Evolutionary conservation across 2,888 invertebrate species (phyloP).

Genomic region (Drosophila atripex): DNA sequence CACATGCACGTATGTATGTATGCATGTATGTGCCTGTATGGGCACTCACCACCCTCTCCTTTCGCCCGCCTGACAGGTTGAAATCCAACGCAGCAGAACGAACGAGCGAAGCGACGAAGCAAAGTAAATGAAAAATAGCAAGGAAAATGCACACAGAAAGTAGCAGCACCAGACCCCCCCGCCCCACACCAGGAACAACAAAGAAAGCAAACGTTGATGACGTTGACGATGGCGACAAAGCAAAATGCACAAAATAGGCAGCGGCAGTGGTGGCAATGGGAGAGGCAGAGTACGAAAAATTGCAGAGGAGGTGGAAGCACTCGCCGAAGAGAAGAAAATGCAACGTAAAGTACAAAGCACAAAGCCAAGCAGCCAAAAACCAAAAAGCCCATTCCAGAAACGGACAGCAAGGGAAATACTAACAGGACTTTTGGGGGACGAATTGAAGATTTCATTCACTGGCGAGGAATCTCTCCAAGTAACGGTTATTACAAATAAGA

Average conservation of each 20-base stretch:
- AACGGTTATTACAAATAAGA: neutral
- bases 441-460: neutral
- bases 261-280: neutral
- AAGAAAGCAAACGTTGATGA: slow-evolving; percentile 38
- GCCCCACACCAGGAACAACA: slow-evolving; percentile 19
- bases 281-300: slow-evolving; percentile 59
- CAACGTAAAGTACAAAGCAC: slow-evolving; percentile 54
- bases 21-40: neutral
- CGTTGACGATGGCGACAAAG: slow-evolving; percentile 30
- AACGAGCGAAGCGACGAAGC: slow-evolving; percentile 66
- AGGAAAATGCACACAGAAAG: slow-evolving; percentile 47
- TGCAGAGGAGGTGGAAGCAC: slow-evolving; percentile 35
- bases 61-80: slow-evolving; percentile 67
- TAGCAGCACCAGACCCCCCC: neutral
- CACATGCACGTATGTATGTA: neutral
- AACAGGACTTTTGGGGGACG: neutral
- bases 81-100: slow-evolving; percentile 80
- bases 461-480: neutral
- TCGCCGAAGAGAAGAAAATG: slow-evolving; percentile 64
- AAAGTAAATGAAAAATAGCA: slow-evolving; percentile 64
- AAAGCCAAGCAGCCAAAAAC: slow-evolving; percentile 38
- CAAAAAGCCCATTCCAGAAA: slow-evolving; percentile 9
- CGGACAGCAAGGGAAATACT: slow-evolving; percentile 14
- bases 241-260: slow-evolving; percentile 65
- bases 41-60: slow-evolving; percentile 5